Percentiles rank a stretch among this genome's conserved stretches.
Evolutionary conservation across 2,888 invertebrate species (phyloP).

Genomic region (Apodemia hepburni): DNA sequence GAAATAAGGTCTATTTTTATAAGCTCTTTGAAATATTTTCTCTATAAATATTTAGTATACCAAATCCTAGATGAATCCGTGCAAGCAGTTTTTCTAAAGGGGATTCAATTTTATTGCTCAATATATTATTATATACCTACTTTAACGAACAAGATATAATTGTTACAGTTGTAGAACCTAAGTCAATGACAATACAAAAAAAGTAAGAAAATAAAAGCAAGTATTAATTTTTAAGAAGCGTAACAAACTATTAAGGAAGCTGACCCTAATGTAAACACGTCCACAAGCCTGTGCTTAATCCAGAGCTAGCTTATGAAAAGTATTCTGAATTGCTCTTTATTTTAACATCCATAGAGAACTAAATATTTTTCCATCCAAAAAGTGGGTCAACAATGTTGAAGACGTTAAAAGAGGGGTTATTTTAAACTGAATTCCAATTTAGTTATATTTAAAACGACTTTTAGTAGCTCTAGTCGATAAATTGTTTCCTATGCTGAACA

Average conservation of each 20-base stretch:
- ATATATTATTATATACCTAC: too few species aligned
- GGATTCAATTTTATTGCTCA: too few species aligned
- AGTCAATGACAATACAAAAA: too few species aligned
- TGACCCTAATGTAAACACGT: conserved; percentile 10
- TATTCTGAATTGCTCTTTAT: conserved; percentile 18
- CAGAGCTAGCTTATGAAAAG: background rate
- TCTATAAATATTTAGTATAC: too few species aligned
- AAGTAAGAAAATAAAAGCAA: background rate
- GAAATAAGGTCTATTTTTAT: too few species aligned
- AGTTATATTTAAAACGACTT: conserved; percentile 8
- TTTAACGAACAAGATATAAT: too few species aligned
- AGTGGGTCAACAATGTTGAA: conserved; percentile 17
- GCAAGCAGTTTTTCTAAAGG: too few species aligned
- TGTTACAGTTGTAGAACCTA: too few species aligned
- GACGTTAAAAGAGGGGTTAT: conserved; percentile 17
- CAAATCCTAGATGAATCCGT: too few species aligned
- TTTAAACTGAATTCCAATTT: conserved; percentile 3
- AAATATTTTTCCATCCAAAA: conserved; percentile 15
- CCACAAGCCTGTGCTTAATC: conserved; percentile 9
- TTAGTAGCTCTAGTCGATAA: background rate
- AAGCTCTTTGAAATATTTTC: too few species aligned
- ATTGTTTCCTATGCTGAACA: background rate
- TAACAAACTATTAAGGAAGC: conserved; percentile 11
- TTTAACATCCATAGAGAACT: conserved; percentile 18
- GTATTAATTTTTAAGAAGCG: conserved; percentile 15